Base-by-base conservation (phyloP, 1,140 invertebrate species). In the Eurosta solidaginis region DNA sequence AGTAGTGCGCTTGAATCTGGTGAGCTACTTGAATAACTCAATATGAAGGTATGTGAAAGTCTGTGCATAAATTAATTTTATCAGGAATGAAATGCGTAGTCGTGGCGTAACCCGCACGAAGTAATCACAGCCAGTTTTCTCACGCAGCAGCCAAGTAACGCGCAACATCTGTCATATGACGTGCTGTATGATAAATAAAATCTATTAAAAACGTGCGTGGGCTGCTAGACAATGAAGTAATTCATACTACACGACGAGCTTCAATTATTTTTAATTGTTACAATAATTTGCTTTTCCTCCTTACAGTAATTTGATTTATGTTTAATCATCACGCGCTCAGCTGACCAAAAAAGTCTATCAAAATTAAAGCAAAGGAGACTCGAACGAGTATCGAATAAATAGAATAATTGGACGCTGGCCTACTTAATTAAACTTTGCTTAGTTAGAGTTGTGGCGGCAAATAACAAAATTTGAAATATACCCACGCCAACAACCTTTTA, bases 251-350 rank as follows among this genome's bases (percentile, higher is more conserved):
- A 6, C n/a, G 59, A 20, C 6, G 40, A 68, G 59, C 59, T 68
- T 68, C n/a, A 68, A 68, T 68, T 68, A 68, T 40, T 22, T 68
- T 68, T 68, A 68, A 68, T 68, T 68, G 59, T 68, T 68, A 68
- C 59, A 36, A 68, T 68, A 68, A 68, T 68, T 68, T 33, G 7
- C 33, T 40, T 68, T 68, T 68, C 59, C 59, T 68, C 40, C 40
- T 42, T 20, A 68, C 36, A 20, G n/a, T 33, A 68, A 40, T 20
- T 10, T 68, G 59, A 68, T 68, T 68, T 68, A 68, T 42, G 33
- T 3, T 5, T 42, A 68, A 9, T 20, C 59, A 68, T 68, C 59
- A 68, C 33, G 59, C 29, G 54, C 27, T 22, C 40, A 9, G 59
- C 33, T 6, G 10, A 68, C 59, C 59, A 68, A 17, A 68, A 36